phyloP scores from a whole-genome alignment of 2,797 vertebrate genomes.

The Tenualosa thibaudeaui region DNA sequence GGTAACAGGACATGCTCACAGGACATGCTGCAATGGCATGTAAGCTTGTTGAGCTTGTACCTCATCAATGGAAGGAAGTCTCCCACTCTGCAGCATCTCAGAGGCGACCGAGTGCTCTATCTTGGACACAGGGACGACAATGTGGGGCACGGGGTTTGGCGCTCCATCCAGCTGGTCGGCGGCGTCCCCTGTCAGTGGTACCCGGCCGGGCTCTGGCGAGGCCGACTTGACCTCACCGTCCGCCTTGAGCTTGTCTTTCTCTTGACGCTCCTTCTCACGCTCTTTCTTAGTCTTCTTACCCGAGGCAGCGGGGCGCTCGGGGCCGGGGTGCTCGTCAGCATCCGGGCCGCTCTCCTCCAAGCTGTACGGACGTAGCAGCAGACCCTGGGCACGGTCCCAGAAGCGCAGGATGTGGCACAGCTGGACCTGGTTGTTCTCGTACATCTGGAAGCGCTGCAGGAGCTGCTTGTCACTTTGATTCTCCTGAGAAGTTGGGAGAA shows the following conservation, averaged over 20 bases:
- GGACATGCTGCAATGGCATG: too few relatives aligned
- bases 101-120: conserved; percentile 47
- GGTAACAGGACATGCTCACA: too few relatives aligned
- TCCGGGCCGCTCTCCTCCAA: conserved; percentile 57
- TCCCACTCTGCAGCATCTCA: conserved; percentile 64
- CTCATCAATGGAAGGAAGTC: conserved; percentile 71
- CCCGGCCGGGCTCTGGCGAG: conserved; percentile 53
- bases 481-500: conserved; percentile 22
- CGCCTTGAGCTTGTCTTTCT: conserved; percentile 62
- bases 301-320: conserved; percentile 57
- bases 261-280: conserved; percentile 58
- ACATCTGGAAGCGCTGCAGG: conserved; percentile 71
- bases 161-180: conserved; percentile 44
- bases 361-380: conserved; percentile 54
- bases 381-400: conserved; percentile 81
- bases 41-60: conserved; percentile 55
- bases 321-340: conserved; percentile 56
- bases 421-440: conserved; percentile 70
- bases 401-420: conserved; percentile 68
- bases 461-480: conserved; percentile 64
- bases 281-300: conserved; percentile 74
- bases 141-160: conserved; percentile 70
- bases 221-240: conserved; percentile 44
- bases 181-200: conserved; percentile 32
- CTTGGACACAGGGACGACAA: conserved; percentile 68